Conservation (phyloP, 2,113 vertebrate species). For the Callithrix jacchus region DNA sequence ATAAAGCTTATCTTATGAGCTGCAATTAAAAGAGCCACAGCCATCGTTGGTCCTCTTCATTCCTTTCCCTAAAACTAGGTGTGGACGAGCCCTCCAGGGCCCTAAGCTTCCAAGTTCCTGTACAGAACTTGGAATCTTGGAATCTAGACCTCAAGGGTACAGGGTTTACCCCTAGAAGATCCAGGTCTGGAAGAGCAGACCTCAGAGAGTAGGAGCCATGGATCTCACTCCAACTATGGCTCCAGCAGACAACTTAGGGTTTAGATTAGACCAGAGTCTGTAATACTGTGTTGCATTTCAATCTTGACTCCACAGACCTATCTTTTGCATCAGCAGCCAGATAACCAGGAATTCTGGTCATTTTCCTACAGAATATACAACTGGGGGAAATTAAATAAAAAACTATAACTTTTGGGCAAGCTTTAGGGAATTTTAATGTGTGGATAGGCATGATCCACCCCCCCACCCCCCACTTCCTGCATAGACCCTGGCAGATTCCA, state of each 20-base stretch:
- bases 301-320: background rate
- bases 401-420: background rate
- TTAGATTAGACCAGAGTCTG: background rate
- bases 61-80: background rate
- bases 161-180: background rate
- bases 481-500: background rate
- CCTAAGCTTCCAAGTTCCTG: background rate
- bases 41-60: background rate
- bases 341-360: background rate
- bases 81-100: background rate
- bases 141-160: background rate
- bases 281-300: background rate
- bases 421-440: background rate
- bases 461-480: too few relatives aligned
- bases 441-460: background rate
- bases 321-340: background rate
- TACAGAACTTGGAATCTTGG: background rate
- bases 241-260: background rate
- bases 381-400: background rate
- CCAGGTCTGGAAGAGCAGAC: background rate
- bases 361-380: background rate
- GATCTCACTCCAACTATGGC: background rate
- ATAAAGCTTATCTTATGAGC: background rate
- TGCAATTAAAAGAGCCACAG: background rate
- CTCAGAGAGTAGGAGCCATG: background rate